phyloP scores from a whole-genome alignment of 2,888 invertebrate species.

The Netelia virgata region DNA sequence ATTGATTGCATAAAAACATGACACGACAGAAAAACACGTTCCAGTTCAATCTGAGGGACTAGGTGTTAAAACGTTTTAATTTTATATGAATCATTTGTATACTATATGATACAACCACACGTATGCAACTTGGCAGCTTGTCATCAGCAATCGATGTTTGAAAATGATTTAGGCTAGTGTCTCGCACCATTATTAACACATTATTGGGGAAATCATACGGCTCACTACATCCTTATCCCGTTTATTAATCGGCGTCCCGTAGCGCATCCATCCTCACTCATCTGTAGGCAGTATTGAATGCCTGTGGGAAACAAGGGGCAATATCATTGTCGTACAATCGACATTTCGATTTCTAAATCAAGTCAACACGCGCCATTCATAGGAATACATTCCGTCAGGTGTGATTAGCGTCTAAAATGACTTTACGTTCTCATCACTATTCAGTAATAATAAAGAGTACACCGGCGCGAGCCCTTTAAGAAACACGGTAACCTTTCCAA shows the following conservation, averaged over 20 bases:
- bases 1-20: too few species aligned
- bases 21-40: too few species aligned
- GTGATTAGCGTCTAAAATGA: neutral
- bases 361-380: too few species aligned
- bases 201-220: constrained; percentile 32
- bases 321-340: neutral
- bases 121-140: constrained; percentile 45
- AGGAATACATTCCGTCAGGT: too few species aligned
- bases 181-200: constrained; percentile 13
- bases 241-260: constrained; percentile 59
- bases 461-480: too few species aligned
- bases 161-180: constrained; percentile 32
- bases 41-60: too few species aligned
- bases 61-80: too few species aligned
- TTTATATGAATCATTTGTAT: too few species aligned
- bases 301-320: neutral
- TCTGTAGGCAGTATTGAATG: neutral
- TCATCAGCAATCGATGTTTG: constrained; percentile 50
- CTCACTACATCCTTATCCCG: constrained; percentile 45
- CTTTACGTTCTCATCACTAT: neutral
- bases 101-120: too few species aligned
- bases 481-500: neutral
- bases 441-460: neutral
- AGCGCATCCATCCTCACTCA: constrained; percentile 35
- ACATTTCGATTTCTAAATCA: too few species aligned